These are phyloP conservation scores for Rhaphigaster nebulosa DNA, from an alignment of 2,888 invertebrate species.

Conservation along the genomic window DNA sequence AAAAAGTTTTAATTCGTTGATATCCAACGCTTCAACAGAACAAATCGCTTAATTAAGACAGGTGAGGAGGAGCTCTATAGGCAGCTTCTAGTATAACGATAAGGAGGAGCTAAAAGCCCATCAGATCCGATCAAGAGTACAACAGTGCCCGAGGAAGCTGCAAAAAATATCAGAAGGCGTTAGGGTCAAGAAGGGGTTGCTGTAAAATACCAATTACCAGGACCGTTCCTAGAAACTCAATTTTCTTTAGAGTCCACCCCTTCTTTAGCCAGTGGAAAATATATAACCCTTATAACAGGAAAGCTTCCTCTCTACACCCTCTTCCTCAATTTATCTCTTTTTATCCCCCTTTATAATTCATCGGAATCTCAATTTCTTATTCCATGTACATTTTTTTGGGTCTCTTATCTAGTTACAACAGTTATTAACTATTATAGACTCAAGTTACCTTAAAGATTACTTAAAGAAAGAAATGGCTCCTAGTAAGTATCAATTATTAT, in stretches of 20 bases:
- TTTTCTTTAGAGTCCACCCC: slow-evolving; percentile 55
- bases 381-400: neutral
- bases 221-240: slow-evolving; percentile 54
- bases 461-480: too few species aligned
- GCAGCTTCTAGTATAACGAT: neutral
- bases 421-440: neutral
- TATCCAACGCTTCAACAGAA: neutral
- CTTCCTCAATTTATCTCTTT: slow-evolving; percentile 33
- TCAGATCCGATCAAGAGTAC: neutral
- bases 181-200: slow-evolving; percentile 29
- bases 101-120: neutral
- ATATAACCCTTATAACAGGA: slow-evolving; percentile 50
- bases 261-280: slow-evolving; percentile 47
- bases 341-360: slow-evolving; percentile 11
- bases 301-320: neutral
- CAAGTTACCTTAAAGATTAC: too few species aligned
- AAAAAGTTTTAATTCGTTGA: neutral
- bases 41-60: neutral
- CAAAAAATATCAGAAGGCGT: slow-evolving; percentile 5
- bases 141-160: neutral
- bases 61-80: neutral
- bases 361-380: neutral
- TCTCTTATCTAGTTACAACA: neutral
- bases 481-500: too few species aligned
- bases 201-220: slow-evolving; percentile 58